Base-by-base conservation (phyloP, 2,797 vertebrate genomes). In the Leucoraja ocellata region DNA sequence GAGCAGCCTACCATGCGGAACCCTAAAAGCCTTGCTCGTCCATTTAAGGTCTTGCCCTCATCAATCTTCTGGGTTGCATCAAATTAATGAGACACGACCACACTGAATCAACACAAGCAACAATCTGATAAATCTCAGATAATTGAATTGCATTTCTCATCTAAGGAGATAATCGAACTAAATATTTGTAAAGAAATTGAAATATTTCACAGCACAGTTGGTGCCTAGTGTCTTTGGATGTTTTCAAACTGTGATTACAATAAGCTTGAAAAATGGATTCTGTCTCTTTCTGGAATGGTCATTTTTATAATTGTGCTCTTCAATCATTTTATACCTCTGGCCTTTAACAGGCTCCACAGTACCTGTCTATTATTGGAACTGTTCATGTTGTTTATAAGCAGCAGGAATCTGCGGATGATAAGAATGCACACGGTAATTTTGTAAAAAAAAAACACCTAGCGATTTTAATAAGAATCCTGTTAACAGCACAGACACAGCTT, bases 401-500 rank as follows among this genome's bases (percentile, higher is more conserved):
- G 90, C 90, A 92, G 90, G 90, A 92, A 46, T 92, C 90, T 92
- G 90, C 90, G 39, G 71, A 76, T 28, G 71, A 76, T 28, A 76
- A 91, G 90, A 74, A 91, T 74, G 90, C 90, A 91, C 90, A 92
- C 21, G 71, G 84, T 74, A 92, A 92, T 92, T 92, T 92, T 92
- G 90, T 92, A 76, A 92, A 92, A 73, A 54, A 86, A 39, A 91
- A 68, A 68, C 88, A 92, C 36, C 68, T 54, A 74, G 90, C 71
- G 23, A 92, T 76, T 92, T 92, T 92, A 92, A 25, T 76, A 92
- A 92, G 71, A 92, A 76, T 46, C 25, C 46, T 84, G 81, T 74
- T 74, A 74, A 92, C 94, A 94, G 94, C 94, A 95, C 96, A 96
- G 79, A 93, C 97, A 96, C 96, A 96, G 98, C 98, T 98, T 99